Evolutionary conservation across 2,888 invertebrate genomes (phyloP).

Genomic region (Crematogaster levior): DNA sequence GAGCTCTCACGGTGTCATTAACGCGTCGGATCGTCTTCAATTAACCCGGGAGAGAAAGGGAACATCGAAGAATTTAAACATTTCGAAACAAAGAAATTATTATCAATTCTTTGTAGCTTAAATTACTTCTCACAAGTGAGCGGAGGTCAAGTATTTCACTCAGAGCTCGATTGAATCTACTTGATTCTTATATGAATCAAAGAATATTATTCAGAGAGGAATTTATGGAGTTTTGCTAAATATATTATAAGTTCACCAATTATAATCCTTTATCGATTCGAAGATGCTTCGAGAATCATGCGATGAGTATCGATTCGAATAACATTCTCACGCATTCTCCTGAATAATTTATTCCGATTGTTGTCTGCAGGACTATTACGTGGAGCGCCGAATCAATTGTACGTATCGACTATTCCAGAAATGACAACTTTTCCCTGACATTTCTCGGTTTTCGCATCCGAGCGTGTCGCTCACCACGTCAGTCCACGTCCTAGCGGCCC

Average conservation of each 20-base stretch:
- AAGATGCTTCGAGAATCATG: background rate
- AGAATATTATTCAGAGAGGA: background rate
- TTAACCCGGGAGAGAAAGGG: background rate
- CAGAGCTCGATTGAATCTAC: background rate
- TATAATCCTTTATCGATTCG: background rate
- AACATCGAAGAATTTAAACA: slow-evolving; percentile 2
- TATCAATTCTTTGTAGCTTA: background rate
- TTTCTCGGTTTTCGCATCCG: background rate
- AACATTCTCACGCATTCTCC: background rate
- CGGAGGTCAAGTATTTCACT: background rate
- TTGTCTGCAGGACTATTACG: background rate
- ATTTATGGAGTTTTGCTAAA: background rate
- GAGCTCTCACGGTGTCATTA: slow-evolving; percentile 39
- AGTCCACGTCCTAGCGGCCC: slow-evolving; percentile 22
- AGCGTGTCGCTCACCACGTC: slow-evolving; percentile 1
- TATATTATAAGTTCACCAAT: background rate
- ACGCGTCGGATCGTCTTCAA: slow-evolving; percentile 18
- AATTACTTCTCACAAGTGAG: background rate
- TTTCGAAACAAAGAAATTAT: background rate
- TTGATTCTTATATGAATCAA: background rate
- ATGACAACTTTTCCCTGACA: background rate
- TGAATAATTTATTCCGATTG: background rate
- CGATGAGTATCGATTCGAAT: background rate
- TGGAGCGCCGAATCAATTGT: background rate
- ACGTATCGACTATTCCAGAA: background rate